Evolutionary conservation across 2,113 vertebrate species (phyloP), one percentile per base, ranked within the genome.

Genomic region (Calyptommatus sinebrachiatus): DNA sequence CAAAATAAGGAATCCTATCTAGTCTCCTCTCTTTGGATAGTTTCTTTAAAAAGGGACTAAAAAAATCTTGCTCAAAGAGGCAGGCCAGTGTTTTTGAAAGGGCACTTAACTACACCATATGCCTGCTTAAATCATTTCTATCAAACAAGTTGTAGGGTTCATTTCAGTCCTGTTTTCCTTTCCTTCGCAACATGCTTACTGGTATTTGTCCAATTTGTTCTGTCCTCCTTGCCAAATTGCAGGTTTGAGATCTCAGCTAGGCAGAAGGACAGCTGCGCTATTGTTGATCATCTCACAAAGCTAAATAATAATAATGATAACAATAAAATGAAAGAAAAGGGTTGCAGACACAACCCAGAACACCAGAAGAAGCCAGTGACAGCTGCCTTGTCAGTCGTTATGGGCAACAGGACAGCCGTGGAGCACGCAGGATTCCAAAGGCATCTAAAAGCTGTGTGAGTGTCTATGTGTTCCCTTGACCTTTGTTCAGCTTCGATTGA

Each of bases 51-150:
- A 29, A 66, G 28, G 28, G 4, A 29, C 12, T 4, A 66, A 14
- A n/a, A 48, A 70, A 60, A 67, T 16, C 63, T 18, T 57, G 22
- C 65, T 74, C 18, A 61, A 57, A 74, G 80, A 91, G 90, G 90
- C 45, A 78, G 93, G 92, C 92, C 93, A 95, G 94, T 94, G 93
- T 94, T 94, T 95, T 85, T 88, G 90, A 92, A 94, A 94, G 93
- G 91, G 88, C 86, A 89, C 94, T 91, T 93, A 93, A 94, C 91
- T 94, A 93, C 92, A 93, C 93, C 94, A 95, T 95, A 95, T 94
- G 94, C 93, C 94, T 94, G 76, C 90, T 92, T 89, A 94, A 94
- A 94, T 94, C 88, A 92, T 93, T 88, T 86, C 86, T 85, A 92
- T 94, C 93, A 93, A 91, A 93, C 92, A 94, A 94, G 88, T 93